These are phyloP conservation scores for Andrena marginata DNA, from an alignment of 2,888 invertebrate genomes.

Conservation along the genomic window DNA sequence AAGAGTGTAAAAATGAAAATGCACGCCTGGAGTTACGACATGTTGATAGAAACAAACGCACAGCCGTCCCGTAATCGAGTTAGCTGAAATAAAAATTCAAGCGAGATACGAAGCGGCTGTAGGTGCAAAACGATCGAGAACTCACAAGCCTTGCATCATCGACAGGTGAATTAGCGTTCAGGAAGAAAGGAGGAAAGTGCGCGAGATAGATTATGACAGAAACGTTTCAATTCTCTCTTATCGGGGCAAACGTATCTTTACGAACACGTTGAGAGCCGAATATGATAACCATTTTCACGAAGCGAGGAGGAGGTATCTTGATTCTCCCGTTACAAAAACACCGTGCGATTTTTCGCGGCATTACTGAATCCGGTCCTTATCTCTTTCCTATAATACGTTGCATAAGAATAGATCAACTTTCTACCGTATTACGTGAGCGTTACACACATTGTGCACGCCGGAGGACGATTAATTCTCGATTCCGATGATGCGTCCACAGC, in stretches of 20 bases:
- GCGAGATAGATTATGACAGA: conserved; percentile 3
- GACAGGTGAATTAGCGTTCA: conserved; percentile 13
- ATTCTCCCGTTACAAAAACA: background rate
- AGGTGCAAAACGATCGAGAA: background rate
- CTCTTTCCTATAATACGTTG: conserved; percentile 32
- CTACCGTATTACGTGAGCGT: conserved; percentile 41
- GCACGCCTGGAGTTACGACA: too few species aligned
- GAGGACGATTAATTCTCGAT: conserved; percentile 28
- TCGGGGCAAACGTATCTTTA: background rate
- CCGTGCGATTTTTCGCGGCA: background rate
- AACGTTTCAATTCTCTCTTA: conserved; percentile 25
- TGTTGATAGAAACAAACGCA: background rate
- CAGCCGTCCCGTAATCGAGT: conserved; percentile 6
- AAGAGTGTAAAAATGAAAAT: too few species aligned
- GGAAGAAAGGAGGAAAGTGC: background rate
- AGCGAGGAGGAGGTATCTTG: conserved; percentile 20
- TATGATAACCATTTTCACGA: background rate
- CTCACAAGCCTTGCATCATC: conserved; percentile 8
- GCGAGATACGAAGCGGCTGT: conserved; percentile 14
- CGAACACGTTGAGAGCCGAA: background rate
- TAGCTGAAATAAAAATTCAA: background rate
- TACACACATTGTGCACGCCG: conserved; percentile 5
- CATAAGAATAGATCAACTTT: conserved; percentile 47
- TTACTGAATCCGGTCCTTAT: background rate
- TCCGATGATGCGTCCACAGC: background rate